Conservation (phyloP, 1,140 invertebrate species). For the Penaeus vannamei region DNA sequence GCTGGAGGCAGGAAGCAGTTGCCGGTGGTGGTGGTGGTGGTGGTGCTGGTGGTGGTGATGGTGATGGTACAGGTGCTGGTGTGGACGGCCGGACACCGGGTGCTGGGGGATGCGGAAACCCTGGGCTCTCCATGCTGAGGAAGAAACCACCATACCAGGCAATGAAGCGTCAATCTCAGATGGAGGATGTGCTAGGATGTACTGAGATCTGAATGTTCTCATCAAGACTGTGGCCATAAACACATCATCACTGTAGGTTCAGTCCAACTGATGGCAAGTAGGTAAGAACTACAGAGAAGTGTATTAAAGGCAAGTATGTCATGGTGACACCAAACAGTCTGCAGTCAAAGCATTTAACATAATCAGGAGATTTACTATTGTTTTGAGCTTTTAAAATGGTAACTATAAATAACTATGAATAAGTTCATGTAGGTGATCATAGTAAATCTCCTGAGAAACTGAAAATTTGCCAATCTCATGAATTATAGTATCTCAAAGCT, state of each 20-base stretch:
- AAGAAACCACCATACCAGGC: constrained; percentile 69
- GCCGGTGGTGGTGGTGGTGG: constrained; percentile 66
- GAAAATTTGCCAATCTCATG: constrained; percentile 31
- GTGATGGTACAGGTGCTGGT: constrained; percentile 67
- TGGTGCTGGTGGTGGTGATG: constrained; percentile 69
- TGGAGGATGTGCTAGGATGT: constrained; percentile 46
- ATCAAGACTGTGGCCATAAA: constrained; percentile 9
- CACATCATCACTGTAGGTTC: constrained; percentile 19
- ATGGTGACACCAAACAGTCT: constrained; percentile 40
- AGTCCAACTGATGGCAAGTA: neutral
- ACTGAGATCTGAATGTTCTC: constrained; percentile 32
- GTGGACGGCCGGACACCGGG: constrained; percentile 56
- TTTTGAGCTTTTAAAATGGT: too few relatives aligned
- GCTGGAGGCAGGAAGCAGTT: constrained; percentile 71
- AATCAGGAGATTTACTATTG: constrained; percentile 22
- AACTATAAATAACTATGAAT: neutral
- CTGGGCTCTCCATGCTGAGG: constrained; percentile 69
- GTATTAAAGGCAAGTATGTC: constrained; percentile 18
- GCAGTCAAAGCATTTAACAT: constrained; percentile 48
- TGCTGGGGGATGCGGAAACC: constrained; percentile 67
- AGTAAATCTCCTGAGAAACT: constrained; percentile 38
- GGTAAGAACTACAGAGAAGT: neutral
- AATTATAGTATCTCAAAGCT: constrained; percentile 55
- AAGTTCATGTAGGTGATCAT: too few relatives aligned
- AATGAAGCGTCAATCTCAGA: constrained; percentile 56